Percentiles rank a stretch among this genome's conserved stretches.
Conservation (phyloP, 2,113 vertebrate species). For the Platichthys flesus region DNA sequence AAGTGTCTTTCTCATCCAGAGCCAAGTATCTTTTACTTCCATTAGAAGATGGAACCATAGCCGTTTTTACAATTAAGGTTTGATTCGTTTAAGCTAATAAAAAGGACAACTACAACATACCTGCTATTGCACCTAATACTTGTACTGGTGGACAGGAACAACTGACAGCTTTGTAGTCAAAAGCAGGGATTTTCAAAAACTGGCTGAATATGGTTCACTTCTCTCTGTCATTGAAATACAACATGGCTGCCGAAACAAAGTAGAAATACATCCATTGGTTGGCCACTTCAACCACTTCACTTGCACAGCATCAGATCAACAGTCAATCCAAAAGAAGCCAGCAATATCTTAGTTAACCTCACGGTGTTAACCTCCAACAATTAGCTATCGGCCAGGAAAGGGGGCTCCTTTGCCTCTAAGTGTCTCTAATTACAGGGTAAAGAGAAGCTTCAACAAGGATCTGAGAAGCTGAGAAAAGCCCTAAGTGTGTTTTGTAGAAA, state of each 20-base stretch:
- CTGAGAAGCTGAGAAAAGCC: slow-evolving; percentile 10
- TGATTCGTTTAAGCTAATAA: too few relatives aligned
- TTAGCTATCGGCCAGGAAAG: background rate
- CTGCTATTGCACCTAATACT: too few relatives aligned
- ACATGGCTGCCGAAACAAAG: too few relatives aligned
- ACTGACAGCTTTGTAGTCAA: too few relatives aligned
- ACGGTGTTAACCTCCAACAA: background rate
- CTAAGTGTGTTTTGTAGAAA: background rate
- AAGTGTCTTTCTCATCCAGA: background rate
- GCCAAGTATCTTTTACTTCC: background rate
- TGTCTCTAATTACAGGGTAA: slow-evolving; percentile 68
- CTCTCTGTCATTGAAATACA: too few relatives aligned
- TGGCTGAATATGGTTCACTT: too few relatives aligned
- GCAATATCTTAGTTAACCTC: slow-evolving; percentile 4
- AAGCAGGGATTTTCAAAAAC: too few relatives aligned
- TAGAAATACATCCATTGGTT: background rate
- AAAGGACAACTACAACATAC: too few relatives aligned
- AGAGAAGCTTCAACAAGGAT: slow-evolving; percentile 43
- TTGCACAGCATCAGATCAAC: background rate
- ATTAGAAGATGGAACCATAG: too few relatives aligned
- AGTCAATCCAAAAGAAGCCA: background rate
- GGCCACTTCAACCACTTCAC: background rate
- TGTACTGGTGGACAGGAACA: too few relatives aligned
- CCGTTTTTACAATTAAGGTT: too few relatives aligned
- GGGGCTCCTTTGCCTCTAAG: slow-evolving; percentile 16